Percentiles rank a stretch among this genome's conserved stretches.
These are phyloP conservation scores for Camponotus vicinus DNA, from an alignment of 1,140 invertebrate genomes.

Conservation along the genomic window DNA sequence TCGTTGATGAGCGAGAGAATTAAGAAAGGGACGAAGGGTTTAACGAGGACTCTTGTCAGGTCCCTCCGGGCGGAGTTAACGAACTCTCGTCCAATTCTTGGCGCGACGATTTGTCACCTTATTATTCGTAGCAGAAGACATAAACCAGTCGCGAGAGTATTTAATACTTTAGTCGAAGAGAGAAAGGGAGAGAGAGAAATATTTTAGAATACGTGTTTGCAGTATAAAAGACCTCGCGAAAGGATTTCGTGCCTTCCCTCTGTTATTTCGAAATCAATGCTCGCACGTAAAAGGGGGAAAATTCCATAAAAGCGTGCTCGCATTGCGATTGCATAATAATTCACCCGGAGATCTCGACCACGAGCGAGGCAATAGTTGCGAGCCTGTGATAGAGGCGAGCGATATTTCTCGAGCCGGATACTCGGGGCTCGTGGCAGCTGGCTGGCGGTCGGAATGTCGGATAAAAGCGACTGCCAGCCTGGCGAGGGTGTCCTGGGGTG, in stretches of 20 bases:
- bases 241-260: background rate
- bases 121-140: background rate
- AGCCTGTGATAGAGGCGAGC: constrained; percentile 10
- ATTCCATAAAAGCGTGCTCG: background rate
- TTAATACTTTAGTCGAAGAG: background rate
- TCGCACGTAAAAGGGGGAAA: background rate
- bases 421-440: constrained; percentile 36
- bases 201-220: no score
- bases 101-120: constrained; percentile 8
- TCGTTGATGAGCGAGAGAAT: background rate
- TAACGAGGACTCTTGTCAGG: constrained; percentile 40
- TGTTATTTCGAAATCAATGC: background rate
- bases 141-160: constrained; percentile 18
- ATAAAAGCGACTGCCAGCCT: constrained; percentile 60
- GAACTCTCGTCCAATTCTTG: constrained; percentile 34
- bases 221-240: background rate
- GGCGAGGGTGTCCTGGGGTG: background rate
- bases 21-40: constrained; percentile 13
- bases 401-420: constrained; percentile 61
- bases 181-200: background rate
- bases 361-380: constrained; percentile 23
- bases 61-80: background rate
- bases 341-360: constrained; percentile 32
- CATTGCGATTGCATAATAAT: constrained; percentile 32
- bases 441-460: constrained; percentile 34